Conservation (phyloP, 2,797 vertebrate species). For the Schizothorax lantsangensis region DNA sequence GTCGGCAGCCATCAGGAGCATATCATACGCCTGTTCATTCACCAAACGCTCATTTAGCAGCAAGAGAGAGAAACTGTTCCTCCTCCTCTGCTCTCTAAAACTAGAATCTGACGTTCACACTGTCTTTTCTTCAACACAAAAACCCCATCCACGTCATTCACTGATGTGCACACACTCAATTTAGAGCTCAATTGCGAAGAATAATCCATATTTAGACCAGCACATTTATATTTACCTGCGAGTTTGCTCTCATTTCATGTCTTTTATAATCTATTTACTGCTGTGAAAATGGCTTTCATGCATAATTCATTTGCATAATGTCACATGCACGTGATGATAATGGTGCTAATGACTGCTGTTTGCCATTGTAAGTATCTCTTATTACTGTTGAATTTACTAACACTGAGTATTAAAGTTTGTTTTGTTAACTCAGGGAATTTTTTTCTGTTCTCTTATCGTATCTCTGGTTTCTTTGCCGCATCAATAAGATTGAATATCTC, state of each 20-base stretch:
- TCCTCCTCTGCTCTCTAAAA: constrained; percentile 41
- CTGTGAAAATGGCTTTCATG: constrained; percentile 20
- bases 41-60: constrained; percentile 8
- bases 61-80: background rate
- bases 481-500: background rate
- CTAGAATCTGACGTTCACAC: constrained; percentile 1
- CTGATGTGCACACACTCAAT: constrained; percentile 29
- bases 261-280: background rate
- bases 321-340: constrained; percentile 7
- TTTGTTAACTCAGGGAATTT: background rate
- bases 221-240: background rate
- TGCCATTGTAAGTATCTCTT: background rate
- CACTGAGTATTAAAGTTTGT: background rate
- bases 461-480: background rate
- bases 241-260: background rate
- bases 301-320: background rate
- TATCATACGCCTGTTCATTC: background rate
- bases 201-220: constrained; percentile 9
- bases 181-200: constrained; percentile 13
- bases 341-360: background rate
- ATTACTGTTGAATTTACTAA: background rate
- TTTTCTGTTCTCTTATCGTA: background rate
- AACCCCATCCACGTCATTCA: constrained; percentile 17
- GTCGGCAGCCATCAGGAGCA: background rate
- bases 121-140: constrained; percentile 24